Conservation (phyloP, 2,888 invertebrate species). For the Pyrgus malvae region DNA sequence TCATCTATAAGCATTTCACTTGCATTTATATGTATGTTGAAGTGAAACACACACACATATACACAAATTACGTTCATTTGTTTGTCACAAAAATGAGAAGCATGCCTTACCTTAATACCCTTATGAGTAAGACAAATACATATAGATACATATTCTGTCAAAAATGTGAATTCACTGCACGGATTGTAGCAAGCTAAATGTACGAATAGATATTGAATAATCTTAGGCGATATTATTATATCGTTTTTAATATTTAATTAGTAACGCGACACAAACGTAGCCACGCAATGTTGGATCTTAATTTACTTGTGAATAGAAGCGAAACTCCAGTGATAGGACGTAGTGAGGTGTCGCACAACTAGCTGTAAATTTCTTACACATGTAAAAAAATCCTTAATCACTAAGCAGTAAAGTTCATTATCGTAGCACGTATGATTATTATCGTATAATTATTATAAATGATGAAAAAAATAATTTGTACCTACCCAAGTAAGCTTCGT, state of each 20-base stretch:
- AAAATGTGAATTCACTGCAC: conserved; percentile 10
- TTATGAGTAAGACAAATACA: neutral
- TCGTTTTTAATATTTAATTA: conserved; percentile 21
- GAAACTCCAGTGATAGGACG: conserved; percentile 23
- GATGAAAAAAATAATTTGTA: conserved; percentile 31
- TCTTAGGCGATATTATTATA: conserved; percentile 18
- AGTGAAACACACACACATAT: neutral
- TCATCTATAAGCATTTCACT: too few relatives aligned
- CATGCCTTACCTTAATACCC: conserved; percentile 7
- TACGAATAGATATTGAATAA: conserved; percentile 16
- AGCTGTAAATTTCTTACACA: conserved; percentile 27
- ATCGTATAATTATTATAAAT: conserved; percentile 9
- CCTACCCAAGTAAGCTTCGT: conserved; percentile 35
- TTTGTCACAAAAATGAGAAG: neutral
- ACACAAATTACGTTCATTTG: too few relatives aligned
- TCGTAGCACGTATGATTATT: conserved; percentile 34
- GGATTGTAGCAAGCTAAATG: neutral
- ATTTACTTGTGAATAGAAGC: conserved; percentile 33
- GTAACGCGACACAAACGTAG: conserved; percentile 13
- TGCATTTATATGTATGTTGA: neutral
- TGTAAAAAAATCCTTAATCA: conserved; percentile 30
- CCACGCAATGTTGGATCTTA: conserved; percentile 35
- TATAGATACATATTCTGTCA: neutral
- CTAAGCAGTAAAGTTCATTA: conserved; percentile 22
- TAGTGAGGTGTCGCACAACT: conserved; percentile 31